Evolutionary conservation across 2,797 vertebrate genomes (phyloP), one percentile per base, ranked within the genome.

Genomic region (Eurystomus glaucurus): DNA sequence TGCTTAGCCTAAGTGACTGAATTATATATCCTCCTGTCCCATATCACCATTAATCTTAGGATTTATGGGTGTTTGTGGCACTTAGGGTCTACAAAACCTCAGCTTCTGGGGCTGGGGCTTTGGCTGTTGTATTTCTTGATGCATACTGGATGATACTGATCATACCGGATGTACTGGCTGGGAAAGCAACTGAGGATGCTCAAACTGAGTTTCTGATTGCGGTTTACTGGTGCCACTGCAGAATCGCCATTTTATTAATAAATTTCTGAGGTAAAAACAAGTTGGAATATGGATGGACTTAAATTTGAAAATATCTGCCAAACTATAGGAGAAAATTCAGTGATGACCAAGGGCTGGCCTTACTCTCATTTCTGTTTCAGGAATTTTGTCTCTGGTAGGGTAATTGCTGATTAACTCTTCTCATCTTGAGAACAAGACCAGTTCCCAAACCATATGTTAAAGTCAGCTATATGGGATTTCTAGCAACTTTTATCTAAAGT

Each of bases 41-140:
- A 17, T 45, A 31, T 20, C 23, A 69, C 6, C 0, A 0, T 58
- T 66, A 41, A 39, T 51, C 20, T 29, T 18, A 78, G n/a, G 35
- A 26, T 5, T 2, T 46, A 11, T 2, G 10, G 2, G 1, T 3
- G 1, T 28, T 64, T 64, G 39, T 45, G 23, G 12, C 0, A 0
- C 39, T 72, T 62, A 41, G 51, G 9, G 9, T 50, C 48, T 50
- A 16, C 39, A 79, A 70, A n/a, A 4, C 28, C 39, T 54, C 0
- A 0, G 6, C 0, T 13, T 10, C 25, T 41, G 16, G 48, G 68
- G 29, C 6, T 65, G 25, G 8, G 4, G 1, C 37, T 85, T 71
- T 68, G 28, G 12, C 66, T 68, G 8, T 46, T 64, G n/a, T 50
- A 20, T 80, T 85, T 76, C 41, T 52, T 80, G 28, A 9, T 65